phyloP scores from a whole-genome alignment of 2,113 vertebrate genomes.

The Isichthys henryi region DNA sequence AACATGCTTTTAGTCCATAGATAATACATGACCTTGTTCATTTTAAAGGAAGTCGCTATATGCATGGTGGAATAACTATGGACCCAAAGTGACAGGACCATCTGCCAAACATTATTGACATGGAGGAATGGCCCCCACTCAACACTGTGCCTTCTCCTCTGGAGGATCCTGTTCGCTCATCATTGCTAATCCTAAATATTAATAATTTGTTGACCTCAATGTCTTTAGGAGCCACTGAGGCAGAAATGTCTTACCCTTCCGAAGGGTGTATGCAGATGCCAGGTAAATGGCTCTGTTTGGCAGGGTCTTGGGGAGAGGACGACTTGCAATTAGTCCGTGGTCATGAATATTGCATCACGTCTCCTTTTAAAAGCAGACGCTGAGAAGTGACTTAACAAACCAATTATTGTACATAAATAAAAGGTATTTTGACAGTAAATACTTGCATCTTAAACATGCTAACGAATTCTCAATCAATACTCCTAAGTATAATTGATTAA shows the following conservation, averaged over 20 bases:
- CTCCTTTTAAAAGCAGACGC: constrained; percentile 33
- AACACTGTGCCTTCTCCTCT: constrained; percentile 56
- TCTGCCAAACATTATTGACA: constrained; percentile 71
- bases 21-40: constrained; percentile 69
- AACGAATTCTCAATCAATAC: not conserved
- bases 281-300: constrained; percentile 55
- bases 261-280: constrained; percentile 70
- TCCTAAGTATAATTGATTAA: not conserved
- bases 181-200: constrained; percentile 58
- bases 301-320: constrained; percentile 44
- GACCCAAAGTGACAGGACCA: constrained; percentile 73
- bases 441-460: constrained; percentile 15
- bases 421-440: constrained; percentile 15
- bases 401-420: constrained; percentile 26
- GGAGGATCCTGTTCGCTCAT: constrained; percentile 64
- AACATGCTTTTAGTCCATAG: constrained; percentile 73
- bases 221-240: constrained; percentile 65
- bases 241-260: constrained; percentile 60
- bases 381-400: constrained; percentile 25
- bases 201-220: constrained; percentile 69
- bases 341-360: constrained; percentile 63
- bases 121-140: constrained; percentile 58
- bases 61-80: constrained; percentile 71
- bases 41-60: constrained; percentile 69
- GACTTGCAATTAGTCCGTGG: constrained; percentile 49